phyloP scores from a whole-genome alignment of 2,888 invertebrate genomes.

The Panzeria rudis region DNA sequence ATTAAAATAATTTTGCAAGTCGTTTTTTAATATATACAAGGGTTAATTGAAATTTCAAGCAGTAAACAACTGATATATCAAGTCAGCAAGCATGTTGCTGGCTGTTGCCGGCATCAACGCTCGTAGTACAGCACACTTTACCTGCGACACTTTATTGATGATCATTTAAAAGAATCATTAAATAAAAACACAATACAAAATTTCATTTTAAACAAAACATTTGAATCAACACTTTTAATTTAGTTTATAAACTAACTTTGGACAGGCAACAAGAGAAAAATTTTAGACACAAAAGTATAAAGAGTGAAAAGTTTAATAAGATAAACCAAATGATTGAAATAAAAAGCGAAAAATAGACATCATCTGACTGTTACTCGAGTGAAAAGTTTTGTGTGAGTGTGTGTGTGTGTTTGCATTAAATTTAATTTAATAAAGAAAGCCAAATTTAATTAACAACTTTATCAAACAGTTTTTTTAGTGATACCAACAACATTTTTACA shows the following conservation, averaged over 20 bases:
- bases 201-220: constrained; percentile 49
- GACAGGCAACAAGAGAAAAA: constrained; percentile 42
- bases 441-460: background rate
- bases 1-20: too few species aligned
- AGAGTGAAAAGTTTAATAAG: background rate
- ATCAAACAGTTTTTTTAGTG: background rate
- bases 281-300: background rate
- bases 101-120: constrained; percentile 23
- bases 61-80: constrained; percentile 8
- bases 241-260: constrained; percentile 65
- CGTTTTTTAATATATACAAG: background rate
- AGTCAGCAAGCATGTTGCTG: constrained; percentile 11
- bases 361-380: background rate
- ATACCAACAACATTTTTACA: background rate
- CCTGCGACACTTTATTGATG: constrained; percentile 57
- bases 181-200: constrained; percentile 35
- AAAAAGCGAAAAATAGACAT: background rate
- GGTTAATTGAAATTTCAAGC: constrained; percentile 23
- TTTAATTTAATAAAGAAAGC: constrained; percentile 23
- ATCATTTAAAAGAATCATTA: constrained; percentile 45
- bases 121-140: constrained; percentile 10
- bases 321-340: background rate
- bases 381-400: background rate
- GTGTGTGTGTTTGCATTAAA: background rate
- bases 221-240: constrained; percentile 47